Evolutionary conservation across 2,888 invertebrate species (phyloP).

Genomic region (Steinernema carpocapsae): DNA sequence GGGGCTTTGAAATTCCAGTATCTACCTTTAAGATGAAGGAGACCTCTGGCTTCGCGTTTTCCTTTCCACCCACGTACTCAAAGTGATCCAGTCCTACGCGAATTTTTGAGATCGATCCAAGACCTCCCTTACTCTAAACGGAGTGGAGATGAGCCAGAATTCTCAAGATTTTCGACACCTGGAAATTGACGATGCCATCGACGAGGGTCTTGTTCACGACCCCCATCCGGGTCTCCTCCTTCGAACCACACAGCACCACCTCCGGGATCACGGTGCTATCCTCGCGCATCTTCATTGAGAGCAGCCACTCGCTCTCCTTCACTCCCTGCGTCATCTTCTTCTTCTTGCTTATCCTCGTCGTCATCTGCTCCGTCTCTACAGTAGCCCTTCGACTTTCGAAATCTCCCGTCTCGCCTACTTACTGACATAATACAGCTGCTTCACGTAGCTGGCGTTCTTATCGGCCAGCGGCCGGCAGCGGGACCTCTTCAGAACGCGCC

Average conservation of each 20-base stretch:
- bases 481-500: conserved; percentile 47
- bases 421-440: conserved; percentile 27
- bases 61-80: not conserved
- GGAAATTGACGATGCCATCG: conserved; percentile 50
- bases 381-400: not conserved
- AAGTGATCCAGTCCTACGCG: conserved; percentile 7
- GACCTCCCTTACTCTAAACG: not conserved
- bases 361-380: conserved; percentile 52
- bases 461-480: not conserved
- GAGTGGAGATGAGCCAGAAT: not conserved
- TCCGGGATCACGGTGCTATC: conserved; percentile 46
- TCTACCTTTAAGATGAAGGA: conserved; percentile 6
- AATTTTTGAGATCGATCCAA: conserved; percentile 39
- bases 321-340: conserved; percentile 38
- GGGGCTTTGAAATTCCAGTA: not conserved
- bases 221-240: conserved; percentile 42
- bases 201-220: conserved; percentile 42
- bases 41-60: conserved; percentile 5
- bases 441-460: conserved; percentile 17
- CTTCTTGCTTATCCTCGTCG: conserved; percentile 53
- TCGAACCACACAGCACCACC: conserved; percentile 47
- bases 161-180: conserved; percentile 29
- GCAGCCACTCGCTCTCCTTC: conserved; percentile 46
- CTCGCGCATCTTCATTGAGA: conserved; percentile 47
- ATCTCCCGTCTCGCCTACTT: not conserved